Conservation (phyloP, 2,113 vertebrate species). For the Lycocorax pyrrhopterus region DNA sequence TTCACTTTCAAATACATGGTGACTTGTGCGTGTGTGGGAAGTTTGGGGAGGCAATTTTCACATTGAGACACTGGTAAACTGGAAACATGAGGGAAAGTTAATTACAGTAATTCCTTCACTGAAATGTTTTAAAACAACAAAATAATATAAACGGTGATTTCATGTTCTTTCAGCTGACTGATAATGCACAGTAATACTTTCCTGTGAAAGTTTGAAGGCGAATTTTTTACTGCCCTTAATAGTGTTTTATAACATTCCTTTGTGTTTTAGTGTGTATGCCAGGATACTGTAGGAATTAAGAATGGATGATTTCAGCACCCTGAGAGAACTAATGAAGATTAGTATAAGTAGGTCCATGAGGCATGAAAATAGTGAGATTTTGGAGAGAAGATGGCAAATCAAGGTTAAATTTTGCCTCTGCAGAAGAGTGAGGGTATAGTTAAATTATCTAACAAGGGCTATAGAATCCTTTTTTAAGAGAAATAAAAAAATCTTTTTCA, state of each 20-base stretch:
- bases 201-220: background rate
- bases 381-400: background rate
- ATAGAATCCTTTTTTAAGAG: background rate
- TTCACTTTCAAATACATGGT: background rate
- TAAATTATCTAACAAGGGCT: background rate
- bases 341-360: background rate
- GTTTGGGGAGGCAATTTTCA: background rate
- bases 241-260: background rate
- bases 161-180: background rate
- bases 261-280: background rate
- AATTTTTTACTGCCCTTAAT: background rate
- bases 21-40: background rate
- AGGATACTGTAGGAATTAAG: background rate
- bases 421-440: background rate
- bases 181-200: background rate
- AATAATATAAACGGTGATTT: background rate
- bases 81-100: background rate
- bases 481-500: background rate
- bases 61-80: background rate
- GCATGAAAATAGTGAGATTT: background rate
- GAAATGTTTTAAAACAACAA: background rate
- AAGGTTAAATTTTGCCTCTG: background rate
- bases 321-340: background rate
- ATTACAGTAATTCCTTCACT: background rate
- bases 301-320: background rate